phyloP scores from a whole-genome alignment of 2,797 vertebrate species.

The Mormyrus proboscirostris region DNA sequence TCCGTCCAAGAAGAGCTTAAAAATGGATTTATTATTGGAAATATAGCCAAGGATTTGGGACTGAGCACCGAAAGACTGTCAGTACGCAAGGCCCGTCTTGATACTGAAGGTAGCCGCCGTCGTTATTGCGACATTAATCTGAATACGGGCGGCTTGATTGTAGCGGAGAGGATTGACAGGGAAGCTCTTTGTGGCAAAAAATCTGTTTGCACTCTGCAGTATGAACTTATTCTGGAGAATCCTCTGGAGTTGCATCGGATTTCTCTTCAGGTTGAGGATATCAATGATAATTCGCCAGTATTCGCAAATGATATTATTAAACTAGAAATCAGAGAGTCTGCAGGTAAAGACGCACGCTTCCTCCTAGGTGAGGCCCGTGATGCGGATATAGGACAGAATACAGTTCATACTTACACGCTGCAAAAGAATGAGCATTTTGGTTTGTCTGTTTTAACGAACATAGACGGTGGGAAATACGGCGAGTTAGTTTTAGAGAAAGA shows the following conservation, averaged over 20 bases:
- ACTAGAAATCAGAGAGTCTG: neutral
- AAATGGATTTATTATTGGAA: neutral
- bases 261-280: neutral
- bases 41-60: neutral
- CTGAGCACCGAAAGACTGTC: neutral
- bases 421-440: neutral
- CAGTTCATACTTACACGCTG: neutral
- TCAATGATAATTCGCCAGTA: neutral
- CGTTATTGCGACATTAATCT: neutral
- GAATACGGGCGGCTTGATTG: neutral
- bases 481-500: constrained; percentile 2
- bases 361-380: neutral
- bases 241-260: neutral
- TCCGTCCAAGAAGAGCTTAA: neutral
- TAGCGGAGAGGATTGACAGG: neutral
- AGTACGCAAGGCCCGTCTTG: neutral
- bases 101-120: neutral
- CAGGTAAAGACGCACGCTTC: rapidly evolving
- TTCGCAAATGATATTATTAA: neutral
- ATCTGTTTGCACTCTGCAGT: neutral
- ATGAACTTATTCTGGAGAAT: neutral
- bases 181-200: neutral
- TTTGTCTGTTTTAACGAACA: neutral
- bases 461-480: neutral
- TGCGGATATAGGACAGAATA: neutral